phyloP scores from a whole-genome alignment of 2,113 vertebrate genomes.

The Myxocyprinus asiaticus region DNA sequence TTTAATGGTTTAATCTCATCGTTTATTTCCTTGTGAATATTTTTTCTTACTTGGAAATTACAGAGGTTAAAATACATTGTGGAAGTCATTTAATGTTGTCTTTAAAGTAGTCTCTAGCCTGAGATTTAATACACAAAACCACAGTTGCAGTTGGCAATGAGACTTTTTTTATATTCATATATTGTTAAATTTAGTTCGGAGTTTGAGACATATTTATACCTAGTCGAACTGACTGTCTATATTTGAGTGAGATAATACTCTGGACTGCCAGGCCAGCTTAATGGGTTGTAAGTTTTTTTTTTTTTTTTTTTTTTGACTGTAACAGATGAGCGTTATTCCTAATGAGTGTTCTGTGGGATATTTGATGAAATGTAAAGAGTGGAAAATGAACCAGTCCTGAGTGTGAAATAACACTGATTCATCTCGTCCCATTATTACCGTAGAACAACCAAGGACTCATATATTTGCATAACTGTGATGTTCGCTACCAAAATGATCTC shows the following conservation, averaged over 20 bases:
- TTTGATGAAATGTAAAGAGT: slow-evolving; percentile 21
- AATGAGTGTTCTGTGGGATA: slow-evolving; percentile 10
- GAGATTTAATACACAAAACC: too few species aligned
- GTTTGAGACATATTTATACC: not conserved
- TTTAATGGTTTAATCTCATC: too few species aligned
- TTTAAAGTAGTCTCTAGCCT: too few species aligned
- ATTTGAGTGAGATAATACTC: not conserved
- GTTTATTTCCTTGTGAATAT: too few species aligned
- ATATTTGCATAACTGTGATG: not conserved
- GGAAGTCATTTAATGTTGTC: too few species aligned
- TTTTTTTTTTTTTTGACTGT: not conserved
- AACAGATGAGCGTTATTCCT: slow-evolving; percentile 24
- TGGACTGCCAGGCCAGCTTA: slow-evolving; percentile 6
- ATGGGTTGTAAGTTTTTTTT: slow-evolving; percentile 3
- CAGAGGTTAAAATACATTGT: too few species aligned
- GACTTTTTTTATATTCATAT: not conserved
- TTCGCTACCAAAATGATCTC: not conserved
- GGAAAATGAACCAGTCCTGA: slow-evolving; percentile 2
- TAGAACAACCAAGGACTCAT: slow-evolving; percentile 1
- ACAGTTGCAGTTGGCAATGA: too few species aligned
- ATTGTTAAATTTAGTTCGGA: not conserved
- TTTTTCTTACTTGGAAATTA: too few species aligned
- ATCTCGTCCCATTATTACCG: slow-evolving; percentile 19
- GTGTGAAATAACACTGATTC: slow-evolving; percentile 25
- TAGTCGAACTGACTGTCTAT: not conserved